Evolutionary conservation across 2,797 vertebrate genomes (phyloP).

Genomic region (Capromys pilorides): DNA sequence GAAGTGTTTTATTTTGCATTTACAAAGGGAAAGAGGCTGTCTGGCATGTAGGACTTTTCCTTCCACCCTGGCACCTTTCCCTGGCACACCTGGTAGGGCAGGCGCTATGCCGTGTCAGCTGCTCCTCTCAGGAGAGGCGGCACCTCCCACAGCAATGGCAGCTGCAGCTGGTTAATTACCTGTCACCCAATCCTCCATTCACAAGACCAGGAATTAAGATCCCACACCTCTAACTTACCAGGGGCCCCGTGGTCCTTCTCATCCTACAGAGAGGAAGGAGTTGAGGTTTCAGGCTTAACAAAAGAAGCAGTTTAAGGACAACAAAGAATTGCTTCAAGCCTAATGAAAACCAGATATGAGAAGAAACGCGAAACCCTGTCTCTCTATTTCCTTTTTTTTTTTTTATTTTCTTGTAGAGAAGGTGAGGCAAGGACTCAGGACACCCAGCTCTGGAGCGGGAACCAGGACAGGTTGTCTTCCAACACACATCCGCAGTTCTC

Average conservation of each 20-base stretch:
- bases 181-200: conserved; percentile 65
- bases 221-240: conserved; percentile 66
- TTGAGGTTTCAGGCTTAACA: conserved; percentile 59
- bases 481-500: too few relatives aligned
- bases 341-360: conserved; percentile 49
- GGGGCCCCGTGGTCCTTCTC: neutral
- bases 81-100: neutral
- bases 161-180: conserved; percentile 51
- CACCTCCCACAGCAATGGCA: neutral
- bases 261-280: neutral
- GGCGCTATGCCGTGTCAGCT: neutral
- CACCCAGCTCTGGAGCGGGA: neutral
- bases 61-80: too few relatives aligned
- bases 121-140: neutral
- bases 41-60: neutral
- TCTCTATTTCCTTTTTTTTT: neutral
- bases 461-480: neutral
- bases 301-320: conserved; percentile 68
- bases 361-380: conserved; percentile 55
- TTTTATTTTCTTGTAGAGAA: neutral
- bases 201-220: neutral
- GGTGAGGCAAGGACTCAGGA: neutral
- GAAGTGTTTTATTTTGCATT: neutral
- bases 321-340: conserved; percentile 72
- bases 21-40: too few relatives aligned